Evolutionary conservation across 2,113 vertebrate species (phyloP).

Genomic region (Callaeas wilsoni): DNA sequence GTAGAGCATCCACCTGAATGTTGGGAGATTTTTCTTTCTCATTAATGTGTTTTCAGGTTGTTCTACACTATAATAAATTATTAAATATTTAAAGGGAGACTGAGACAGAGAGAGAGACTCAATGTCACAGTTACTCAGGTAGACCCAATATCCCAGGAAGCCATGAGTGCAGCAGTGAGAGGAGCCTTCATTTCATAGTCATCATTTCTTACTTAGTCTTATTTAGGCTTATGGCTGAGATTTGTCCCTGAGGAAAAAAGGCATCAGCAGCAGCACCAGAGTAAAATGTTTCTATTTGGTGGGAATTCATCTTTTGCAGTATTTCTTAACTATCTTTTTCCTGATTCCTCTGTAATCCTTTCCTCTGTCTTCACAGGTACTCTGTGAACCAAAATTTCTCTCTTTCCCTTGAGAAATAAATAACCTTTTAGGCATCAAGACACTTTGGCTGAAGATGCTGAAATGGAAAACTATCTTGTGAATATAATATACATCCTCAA

Average conservation of each 20-base stretch:
- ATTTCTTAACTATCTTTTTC: not conserved
- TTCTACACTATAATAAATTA: not conserved
- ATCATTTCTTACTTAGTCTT: not conserved
- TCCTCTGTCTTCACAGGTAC: not conserved
- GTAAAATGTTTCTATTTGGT: not conserved
- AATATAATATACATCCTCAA: not conserved
- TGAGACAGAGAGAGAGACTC: not conserved
- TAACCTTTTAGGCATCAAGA: not conserved
- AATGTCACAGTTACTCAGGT: not conserved
- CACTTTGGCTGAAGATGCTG: not conserved
- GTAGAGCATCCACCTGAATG: not conserved
- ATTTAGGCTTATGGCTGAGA: not conserved
- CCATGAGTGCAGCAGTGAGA: not conserved
- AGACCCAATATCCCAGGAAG: not conserved
- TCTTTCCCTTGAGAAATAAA: not conserved
- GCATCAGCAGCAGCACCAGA: not conserved
- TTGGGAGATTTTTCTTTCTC: not conserved
- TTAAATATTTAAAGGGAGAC: not conserved
- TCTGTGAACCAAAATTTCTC: not conserved
- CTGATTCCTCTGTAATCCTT: not conserved
- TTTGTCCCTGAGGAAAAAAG: not conserved
- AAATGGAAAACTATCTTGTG: not conserved
- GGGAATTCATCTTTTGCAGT: not conserved
- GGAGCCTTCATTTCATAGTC: not conserved
- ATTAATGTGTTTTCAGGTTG: not conserved